Evolutionary conservation across 2,888 invertebrate genomes (phyloP), one percentile per base, ranked within the genome.

Genomic region (Eilema griseolum): DNA sequence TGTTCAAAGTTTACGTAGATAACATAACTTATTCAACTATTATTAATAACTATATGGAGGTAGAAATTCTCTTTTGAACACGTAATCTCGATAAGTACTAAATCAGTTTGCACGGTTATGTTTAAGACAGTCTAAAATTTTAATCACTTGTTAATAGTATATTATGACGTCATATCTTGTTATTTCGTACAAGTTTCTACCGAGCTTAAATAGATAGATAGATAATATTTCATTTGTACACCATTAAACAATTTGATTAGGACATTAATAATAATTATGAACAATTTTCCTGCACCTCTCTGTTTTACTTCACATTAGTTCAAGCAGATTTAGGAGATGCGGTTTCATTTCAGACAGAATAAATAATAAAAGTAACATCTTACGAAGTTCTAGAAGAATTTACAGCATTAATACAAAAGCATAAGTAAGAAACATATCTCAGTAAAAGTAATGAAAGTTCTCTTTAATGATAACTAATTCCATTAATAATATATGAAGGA

Each of bases 401-500:
- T 46, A 46, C 7, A 46, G 46, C 46, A 46, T 1, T 46, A 52
- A 20, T 52, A n/a, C n/a, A 52, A 52, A n/a, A 52, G 52, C n/a
- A 52, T 8, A 52, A 52, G 52, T 52, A n/a, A 52, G 52, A 52
- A 52, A 52, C 20, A n/a, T 52, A 52, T 52, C n/a, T n/a, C 46
- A 52, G n/a, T 28, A 23, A 57, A 37, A 10, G 33, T 52, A 57
- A 52, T n/a, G 16, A 61, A 70, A 33, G 28, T 59, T 46, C 62
- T 66, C 52, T 59, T 67, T 52, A 77, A 75, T 61, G 28, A 71
- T 70, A 63, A 66, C 60, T 52, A 26, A 52, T 67, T 71, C 72
- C 73, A 74, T 74, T 74, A 72, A 74, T 79, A 80, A 67, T 71
- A 73, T 73, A 82, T 77, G 65, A 77, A 73, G 73, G 66, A 24